Evolutionary conservation across 2,797 vertebrate genomes (phyloP).

Genomic region (Rhinichthys osculus): DNA sequence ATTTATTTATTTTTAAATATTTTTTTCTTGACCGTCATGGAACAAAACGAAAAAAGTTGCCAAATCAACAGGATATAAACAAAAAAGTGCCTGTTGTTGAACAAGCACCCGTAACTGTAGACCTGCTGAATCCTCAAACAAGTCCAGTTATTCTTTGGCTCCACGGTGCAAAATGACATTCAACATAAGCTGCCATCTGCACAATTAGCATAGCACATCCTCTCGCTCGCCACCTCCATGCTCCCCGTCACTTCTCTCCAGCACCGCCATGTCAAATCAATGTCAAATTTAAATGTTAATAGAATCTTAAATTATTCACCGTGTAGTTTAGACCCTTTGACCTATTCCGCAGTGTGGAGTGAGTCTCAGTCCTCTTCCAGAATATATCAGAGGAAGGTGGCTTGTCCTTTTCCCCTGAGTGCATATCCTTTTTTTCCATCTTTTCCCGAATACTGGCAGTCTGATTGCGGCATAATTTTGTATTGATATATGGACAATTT

Average conservation of each 20-base stretch:
- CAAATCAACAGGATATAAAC: background rate
- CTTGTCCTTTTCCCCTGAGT: conserved; percentile 58
- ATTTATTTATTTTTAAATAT: background rate
- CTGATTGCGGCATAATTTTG: conserved; percentile 49
- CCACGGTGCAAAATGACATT: conserved; percentile 29
- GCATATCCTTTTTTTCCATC: conserved; percentile 47
- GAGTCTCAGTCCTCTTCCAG: conserved; percentile 67
- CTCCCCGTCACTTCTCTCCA: conserved; percentile 66
- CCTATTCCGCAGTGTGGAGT: conserved; percentile 70
- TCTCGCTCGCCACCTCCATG: conserved; percentile 56
- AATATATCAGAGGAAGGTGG: conserved; percentile 70
- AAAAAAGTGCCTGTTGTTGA: background rate
- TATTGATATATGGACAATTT: conserved; percentile 51
- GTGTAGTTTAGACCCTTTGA: conserved; percentile 76
- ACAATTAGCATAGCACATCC: conserved; percentile 58
- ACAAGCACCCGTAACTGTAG: background rate
- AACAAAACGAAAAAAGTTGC: background rate
- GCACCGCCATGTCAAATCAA: conserved; percentile 78
- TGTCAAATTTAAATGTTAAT: conserved; percentile 85
- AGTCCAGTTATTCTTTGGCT: conserved; percentile 25
- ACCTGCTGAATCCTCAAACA: background rate
- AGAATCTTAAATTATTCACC: conserved; percentile 82
- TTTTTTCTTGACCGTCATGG: background rate
- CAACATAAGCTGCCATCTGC: conserved; percentile 59
- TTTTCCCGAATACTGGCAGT: conserved; percentile 2